Evolutionary conservation across 2,797 vertebrate species (phyloP), one percentile per base, ranked within the genome.

Genomic region (Trachops cirrhosus): DNA sequence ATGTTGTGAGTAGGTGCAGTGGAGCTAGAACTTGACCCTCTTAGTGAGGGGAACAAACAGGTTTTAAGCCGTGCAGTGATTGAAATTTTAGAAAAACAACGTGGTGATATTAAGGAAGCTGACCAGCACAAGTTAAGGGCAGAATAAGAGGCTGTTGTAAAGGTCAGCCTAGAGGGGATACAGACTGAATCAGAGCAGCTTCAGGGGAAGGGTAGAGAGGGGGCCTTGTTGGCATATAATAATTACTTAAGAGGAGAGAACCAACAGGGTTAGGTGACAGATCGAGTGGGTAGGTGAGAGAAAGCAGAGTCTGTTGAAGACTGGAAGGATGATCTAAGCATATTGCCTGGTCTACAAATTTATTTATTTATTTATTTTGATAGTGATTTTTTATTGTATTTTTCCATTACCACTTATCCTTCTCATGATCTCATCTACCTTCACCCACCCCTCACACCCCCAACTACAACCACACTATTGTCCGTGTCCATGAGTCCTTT

Each of bases 1-100:
- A 62, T 0, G 8, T 22, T 46, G 0, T 9, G 15, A 37, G 15
- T 64, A 24, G 15, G 11, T 18, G 19, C 2, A 8, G 2, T 8
- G 6, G n/a, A 87, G 5, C 59, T 41, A 78, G 39, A 57, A 64
- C 32, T 78, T 68, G 4, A 52, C 29, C 11, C 9, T 62, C 16
- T 59, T 2, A 5, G n/a, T 41, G 19, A 39, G 62, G 54, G 14
- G 37, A 71, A 6, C 9, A 89, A 82, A 50, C 32, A 85, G 57
- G 5, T 19, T 46, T 77, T 83, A 83, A 71, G 52, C 9, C 15
- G 22, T 6, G 9, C 12, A 34, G 21, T 59, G 7, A 78, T 0
- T 21, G 22, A 9, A 64, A 86, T 71, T 32, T 93, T 44, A 18
- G 14, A 77, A 91, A 74, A 67, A 24, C 39, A 50, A 50, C 26